These are phyloP conservation scores for Philereme vetulata DNA, from an alignment of 2,888 invertebrate genomes.

Conservation along the genomic window DNA sequence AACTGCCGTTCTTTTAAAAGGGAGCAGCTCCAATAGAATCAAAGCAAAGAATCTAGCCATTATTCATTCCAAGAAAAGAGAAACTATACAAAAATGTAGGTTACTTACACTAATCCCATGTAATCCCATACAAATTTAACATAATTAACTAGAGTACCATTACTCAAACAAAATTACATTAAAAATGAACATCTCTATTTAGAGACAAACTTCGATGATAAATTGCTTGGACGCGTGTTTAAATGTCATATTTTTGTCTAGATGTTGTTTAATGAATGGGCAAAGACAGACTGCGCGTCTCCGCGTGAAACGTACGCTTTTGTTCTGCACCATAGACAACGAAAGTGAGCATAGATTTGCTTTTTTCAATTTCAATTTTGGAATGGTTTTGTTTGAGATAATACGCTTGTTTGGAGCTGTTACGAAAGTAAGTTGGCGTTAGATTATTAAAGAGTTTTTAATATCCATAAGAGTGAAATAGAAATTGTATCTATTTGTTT, in stretches of 20 bases:
- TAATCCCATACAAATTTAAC: conserved; percentile 70
- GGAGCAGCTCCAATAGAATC: conserved; percentile 27
- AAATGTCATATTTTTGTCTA: conserved; percentile 43
- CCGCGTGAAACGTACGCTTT: conserved; percentile 50
- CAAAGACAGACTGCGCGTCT: conserved; percentile 65
- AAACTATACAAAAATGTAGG: conserved; percentile 49
- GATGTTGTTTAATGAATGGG: conserved; percentile 50
- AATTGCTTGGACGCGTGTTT: conserved; percentile 53
- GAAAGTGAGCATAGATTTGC: conserved; percentile 46
- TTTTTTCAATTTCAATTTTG: conserved; percentile 54
- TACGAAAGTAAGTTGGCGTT: conserved; percentile 4
- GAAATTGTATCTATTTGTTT: no score
- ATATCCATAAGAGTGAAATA: no score
- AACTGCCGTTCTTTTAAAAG: conserved; percentile 13
- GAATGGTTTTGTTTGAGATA: conserved; percentile 45
- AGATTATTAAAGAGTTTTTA: not conserved
- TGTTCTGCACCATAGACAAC: conserved; percentile 58
- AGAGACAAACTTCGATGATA: conserved; percentile 53
- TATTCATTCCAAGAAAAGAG: conserved; percentile 39
- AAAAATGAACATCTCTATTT: conserved; percentile 40
- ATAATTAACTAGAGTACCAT: conserved; percentile 57
- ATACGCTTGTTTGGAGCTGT: conserved; percentile 26
- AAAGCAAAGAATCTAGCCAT: conserved; percentile 34
- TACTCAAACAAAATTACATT: conserved; percentile 55
- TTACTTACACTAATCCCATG: conserved; percentile 52